Conservation (phyloP, 2,113 vertebrate genomes). For the Pluvialis apricaria region DNA sequence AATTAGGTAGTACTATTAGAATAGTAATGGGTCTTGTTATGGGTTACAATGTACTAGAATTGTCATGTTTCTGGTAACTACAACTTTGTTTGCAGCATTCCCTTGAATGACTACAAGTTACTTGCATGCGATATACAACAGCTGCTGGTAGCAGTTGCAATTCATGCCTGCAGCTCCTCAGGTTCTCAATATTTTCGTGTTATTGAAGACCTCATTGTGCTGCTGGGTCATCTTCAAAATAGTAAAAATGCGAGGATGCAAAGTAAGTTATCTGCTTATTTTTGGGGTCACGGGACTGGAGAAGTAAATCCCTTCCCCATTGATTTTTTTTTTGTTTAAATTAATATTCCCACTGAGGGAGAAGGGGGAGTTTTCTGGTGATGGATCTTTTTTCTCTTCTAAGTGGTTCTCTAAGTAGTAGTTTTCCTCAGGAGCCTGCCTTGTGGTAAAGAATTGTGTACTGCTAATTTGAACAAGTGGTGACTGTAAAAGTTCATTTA, state of each 20-base stretch:
- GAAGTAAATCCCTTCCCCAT: neutral
- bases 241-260: constrained; percentile 90
- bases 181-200: constrained; percentile 97
- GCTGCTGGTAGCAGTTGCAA: constrained; percentile 89
- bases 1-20: neutral
- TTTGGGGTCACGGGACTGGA: neutral
- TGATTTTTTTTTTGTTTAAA: neutral
- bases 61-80: constrained; percentile 37
- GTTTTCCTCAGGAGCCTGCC: neutral
- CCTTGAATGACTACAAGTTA: constrained; percentile 89
- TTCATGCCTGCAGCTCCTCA: constrained; percentile 96
- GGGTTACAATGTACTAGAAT: neutral
- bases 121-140: constrained; percentile 94
- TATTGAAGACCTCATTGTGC: constrained; percentile 94
- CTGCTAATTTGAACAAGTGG: neutral
- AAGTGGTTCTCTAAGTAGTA: neutral
- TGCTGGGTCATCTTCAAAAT: constrained; percentile 93
- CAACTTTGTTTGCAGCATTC: constrained; percentile 79
- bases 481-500: neutral
- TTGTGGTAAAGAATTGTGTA: neutral
- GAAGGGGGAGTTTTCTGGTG: neutral
- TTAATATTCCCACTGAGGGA: neutral
- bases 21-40: neutral
- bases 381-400: neutral
- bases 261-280: constrained; percentile 78